A percentile compares a stretch with the other conserved stretches of the same genome.
Evolutionary conservation across 2,113 vertebrate species (phyloP).

Genomic region (Otocyon megalotis): DNA sequence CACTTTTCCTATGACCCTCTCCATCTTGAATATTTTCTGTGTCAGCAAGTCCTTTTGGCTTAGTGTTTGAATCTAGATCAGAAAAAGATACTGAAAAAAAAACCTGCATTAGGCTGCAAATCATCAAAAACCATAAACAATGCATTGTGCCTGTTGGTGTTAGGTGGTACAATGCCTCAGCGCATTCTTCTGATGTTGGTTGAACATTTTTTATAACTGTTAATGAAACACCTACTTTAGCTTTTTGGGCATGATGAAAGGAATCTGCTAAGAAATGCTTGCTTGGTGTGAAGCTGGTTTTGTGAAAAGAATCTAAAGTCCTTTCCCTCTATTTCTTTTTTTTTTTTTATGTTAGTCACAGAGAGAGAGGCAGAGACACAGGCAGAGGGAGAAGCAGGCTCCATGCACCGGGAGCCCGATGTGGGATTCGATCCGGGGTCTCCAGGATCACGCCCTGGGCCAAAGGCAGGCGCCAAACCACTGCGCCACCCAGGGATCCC

Average conservation of each 20-base stretch:
- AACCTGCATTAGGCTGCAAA: not conserved
- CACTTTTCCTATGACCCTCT: constrained; percentile 20
- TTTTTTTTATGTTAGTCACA: too few relatives aligned
- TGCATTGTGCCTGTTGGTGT: not conserved
- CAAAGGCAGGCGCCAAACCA: too few relatives aligned
- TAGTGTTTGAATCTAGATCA: constrained; percentile 81
- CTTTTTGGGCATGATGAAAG: constrained; percentile 44
- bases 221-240: constrained; percentile 43
- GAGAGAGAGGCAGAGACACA: too few relatives aligned
- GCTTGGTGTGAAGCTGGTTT: constrained; percentile 53
- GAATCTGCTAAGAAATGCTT: constrained; percentile 36
- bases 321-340: constrained; percentile 6
- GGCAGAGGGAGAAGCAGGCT: too few relatives aligned
- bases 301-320: constrained; percentile 4
- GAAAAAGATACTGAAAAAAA: constrained; percentile 45
- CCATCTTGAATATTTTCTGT: constrained; percentile 81
- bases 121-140: constrained; percentile 41
- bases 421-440: too few relatives aligned
- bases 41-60: constrained; percentile 82
- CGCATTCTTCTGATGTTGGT: not conserved
- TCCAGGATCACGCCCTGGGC: too few relatives aligned
- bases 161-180: not conserved
- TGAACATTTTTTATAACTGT: constrained; percentile 15
- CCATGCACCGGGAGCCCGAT: too few relatives aligned
- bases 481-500: too few relatives aligned